Base-by-base conservation (phyloP, 2,113 vertebrate species). In the Myrmophylax atrothorax region DNA sequence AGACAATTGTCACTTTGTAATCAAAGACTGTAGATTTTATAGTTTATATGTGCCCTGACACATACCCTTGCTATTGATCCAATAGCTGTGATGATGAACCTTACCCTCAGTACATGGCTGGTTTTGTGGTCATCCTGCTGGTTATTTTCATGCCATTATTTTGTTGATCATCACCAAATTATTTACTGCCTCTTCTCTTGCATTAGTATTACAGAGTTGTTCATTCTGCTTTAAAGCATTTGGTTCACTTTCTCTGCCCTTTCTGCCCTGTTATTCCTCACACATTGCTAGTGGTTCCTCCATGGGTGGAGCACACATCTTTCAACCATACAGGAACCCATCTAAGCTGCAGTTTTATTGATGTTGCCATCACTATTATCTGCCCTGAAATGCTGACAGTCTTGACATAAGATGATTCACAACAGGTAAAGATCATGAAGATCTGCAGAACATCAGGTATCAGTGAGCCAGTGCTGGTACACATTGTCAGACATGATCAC, bases 1-100 rank as follows among this genome's bases (percentile, higher is more conserved):
- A 14, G 23, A 44, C 68, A 89, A 56, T 87, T 94, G 94, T 95
- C 93, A 89, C 84, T 94, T 94, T 91, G 87, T 89, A 92, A 76
- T 64, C 77, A 94, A 58, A 91, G n/a, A 81, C 24, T 47, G 56
- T 28, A 55, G 76, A 76, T 94, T 93, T 95, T 76, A 84, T 37
- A 56, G 68, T 49, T 91, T 68, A 3, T 92, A 17, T 94, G 40
- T 64, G 68, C 64, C 56, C 77, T 78, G 56, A 60, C 56, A 89
- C 80, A 49, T 82, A 84, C 73, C 68, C 50, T 52, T 29, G 29
- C 64, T 68, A 69, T 46, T 70, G 79, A 73, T 73, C 78, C 68
- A 79, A 47, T 12, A 63, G 42, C 60, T 92, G 64, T 6, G 42
- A 28, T 67, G 86, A 77, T 89, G 73, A 75, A 53, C 74, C 89